Base-by-base conservation (phyloP, 2,797 vertebrate species). In the Synanceia verrucosa region DNA sequence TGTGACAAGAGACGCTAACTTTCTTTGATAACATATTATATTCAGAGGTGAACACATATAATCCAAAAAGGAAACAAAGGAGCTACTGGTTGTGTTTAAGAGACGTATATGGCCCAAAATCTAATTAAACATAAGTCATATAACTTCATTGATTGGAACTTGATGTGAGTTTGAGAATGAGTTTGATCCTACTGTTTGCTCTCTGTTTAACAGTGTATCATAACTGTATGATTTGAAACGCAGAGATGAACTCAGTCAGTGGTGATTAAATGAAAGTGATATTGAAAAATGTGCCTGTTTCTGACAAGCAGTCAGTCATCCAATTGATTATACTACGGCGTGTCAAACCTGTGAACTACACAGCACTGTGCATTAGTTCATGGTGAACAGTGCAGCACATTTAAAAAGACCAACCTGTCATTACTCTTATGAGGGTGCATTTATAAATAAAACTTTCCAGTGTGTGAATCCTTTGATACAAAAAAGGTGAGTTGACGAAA, bases 371-470 rank as follows among this genome's bases (percentile, higher is more conserved):
- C 48, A 64, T 78, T 67, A 75, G 57, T 39, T 37, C 13, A 14
- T 57, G 57, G n/a, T 72, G 67, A 86, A 70, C 51, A 70, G 62
- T 71, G 44, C 28, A 61, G 48, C 62, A 62, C 50, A 61, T 78
- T 67, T 72, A 47, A 81, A 59, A 64, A 58, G 19, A 70, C 44
- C 68, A 61, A 70, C 57, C 61, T 70, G 64, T 68, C 9, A 7
- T 65, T 82, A 71, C 67, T 41, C 84, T 50, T 34, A 57, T 56
- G 51, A 75, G 72, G 64, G 58, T 64, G 39, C 69, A 74, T 86
- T 88, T 81, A 78, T 80, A 83, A 87, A 88, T 81, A 83, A 85
- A 72, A 60, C 47, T 24, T 36, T 64, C 61, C 65, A 76, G 46
- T 44, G 59, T 86, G 62, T 73, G 73, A 71, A 69, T 55, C 44